A percentile compares a stretch with the other conserved stretches of the same genome.
These are phyloP conservation scores for Dreissena rostriformis DNA, from an alignment of 1,140 invertebrate species.

Conservation along the genomic window DNA sequence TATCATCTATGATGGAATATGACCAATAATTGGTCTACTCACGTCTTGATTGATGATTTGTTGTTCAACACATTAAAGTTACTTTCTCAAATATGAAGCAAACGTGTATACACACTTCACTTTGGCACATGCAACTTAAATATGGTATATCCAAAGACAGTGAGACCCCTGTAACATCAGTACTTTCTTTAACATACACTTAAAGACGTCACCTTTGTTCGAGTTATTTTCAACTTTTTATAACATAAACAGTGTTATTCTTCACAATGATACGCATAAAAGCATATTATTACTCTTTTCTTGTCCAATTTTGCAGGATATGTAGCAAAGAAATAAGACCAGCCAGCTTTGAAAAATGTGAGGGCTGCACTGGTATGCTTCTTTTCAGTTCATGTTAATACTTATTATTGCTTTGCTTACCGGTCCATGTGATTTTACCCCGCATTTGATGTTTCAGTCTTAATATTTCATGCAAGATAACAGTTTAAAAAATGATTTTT, in stretches of 20 bases:
- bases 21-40: neutral
- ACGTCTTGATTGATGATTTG: neutral
- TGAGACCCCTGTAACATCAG: too few species aligned
- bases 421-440: too few species aligned
- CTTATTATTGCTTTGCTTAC: too few species aligned
- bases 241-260: too few species aligned
- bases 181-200: too few species aligned
- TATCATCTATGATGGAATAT: neutral
- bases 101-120: neutral
- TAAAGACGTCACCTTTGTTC: too few species aligned
- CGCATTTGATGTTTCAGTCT: too few species aligned
- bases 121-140: too few species aligned
- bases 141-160: neutral
- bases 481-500: neutral
- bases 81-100: neutral
- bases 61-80: neutral
- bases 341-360: constrained; percentile 40
- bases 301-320: neutral
- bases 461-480: too few species aligned
- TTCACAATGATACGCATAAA: too few species aligned
- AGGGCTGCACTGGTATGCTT: constrained; percentile 37
- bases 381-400: too few species aligned
- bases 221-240: neutral
- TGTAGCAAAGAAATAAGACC: constrained; percentile 14
- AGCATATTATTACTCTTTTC: too few species aligned